These are phyloP conservation scores for Notiomystis cincta DNA, from an alignment of 2,113 vertebrate genomes.

Conservation along the genomic window DNA sequence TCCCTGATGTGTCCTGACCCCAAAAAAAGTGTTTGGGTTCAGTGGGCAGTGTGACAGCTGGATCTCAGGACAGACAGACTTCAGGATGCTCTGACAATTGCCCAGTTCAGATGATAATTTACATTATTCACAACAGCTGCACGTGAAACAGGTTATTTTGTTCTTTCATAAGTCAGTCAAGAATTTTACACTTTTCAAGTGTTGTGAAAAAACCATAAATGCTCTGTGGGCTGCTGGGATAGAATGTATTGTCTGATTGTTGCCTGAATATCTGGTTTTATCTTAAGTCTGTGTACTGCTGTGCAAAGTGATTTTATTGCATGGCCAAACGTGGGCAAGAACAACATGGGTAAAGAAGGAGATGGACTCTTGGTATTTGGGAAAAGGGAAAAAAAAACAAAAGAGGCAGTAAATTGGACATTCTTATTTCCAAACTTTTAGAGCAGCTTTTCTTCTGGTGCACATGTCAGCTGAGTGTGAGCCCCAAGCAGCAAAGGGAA, in stretches of 20 bases:
- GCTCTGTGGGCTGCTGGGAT: background rate
- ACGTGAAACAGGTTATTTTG: background rate
- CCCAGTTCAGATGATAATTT: background rate
- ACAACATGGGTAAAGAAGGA: background rate
- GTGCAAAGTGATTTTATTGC: background rate
- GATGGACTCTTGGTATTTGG: background rate
- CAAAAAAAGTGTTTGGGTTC: background rate
- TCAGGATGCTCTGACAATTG: background rate
- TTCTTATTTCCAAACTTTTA: background rate
- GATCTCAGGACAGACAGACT: background rate
- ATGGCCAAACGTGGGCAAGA: background rate
- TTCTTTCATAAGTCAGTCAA: background rate
- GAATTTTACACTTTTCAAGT: background rate
- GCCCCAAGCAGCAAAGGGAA: background rate
- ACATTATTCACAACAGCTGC: accelerated
- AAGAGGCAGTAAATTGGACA: accelerated
- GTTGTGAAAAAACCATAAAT: background rate
- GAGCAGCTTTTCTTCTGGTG: background rate
- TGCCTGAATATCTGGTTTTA: background rate
- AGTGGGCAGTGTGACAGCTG: background rate
- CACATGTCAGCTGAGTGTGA: background rate
- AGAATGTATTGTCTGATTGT: background rate
- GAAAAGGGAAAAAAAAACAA: background rate
- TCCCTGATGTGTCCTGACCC: background rate
- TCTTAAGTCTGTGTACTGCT: background rate